phyloP scores from a whole-genome alignment of 2,888 invertebrate genomes.

The Cremastobaeus sp. region DNA sequence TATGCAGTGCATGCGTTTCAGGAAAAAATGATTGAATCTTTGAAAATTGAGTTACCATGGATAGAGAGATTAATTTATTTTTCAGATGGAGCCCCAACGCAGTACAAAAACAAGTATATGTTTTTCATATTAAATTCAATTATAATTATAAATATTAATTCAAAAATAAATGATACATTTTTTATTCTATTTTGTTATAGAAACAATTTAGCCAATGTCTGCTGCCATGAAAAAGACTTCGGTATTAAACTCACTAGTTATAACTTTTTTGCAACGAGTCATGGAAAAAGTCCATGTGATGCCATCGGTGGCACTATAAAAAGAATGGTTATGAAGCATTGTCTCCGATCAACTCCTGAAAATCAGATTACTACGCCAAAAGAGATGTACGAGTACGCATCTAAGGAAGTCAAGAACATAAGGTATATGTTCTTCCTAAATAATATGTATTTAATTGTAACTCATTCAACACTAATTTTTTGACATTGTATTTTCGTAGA shows the following conservation, averaged over 20 bases:
- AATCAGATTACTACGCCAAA: slow-evolving; percentile 20
- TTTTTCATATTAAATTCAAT: not conserved
- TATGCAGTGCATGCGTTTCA: slow-evolving; percentile 25
- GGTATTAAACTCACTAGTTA: slow-evolving; percentile 3
- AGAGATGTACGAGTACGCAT: slow-evolving; percentile 21
- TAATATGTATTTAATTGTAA: too few relatives aligned
- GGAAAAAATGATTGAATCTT: slow-evolving; percentile 2
- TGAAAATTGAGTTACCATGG: slow-evolving; percentile 6
- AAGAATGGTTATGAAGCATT: slow-evolving; percentile 11
- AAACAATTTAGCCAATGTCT: slow-evolving; percentile 24
- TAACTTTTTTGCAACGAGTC: slow-evolving; percentile 22
- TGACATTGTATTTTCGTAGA: not conserved
- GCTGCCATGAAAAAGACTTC: slow-evolving; percentile 15
- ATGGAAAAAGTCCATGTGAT: slow-evolving; percentile 29
- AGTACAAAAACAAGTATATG: slow-evolving; percentile 23
- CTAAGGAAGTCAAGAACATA: not conserved
- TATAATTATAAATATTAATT: not conserved
- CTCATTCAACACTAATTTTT: not conserved
- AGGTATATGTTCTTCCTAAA: too few relatives aligned
- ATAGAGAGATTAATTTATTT: slow-evolving; percentile 12
- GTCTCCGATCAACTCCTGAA: slow-evolving; percentile 6
- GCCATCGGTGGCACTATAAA: slow-evolving; percentile 21
- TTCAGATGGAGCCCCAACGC: slow-evolving; percentile 19
- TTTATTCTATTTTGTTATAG: slow-evolving; percentile 7
- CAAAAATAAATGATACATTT: not conserved